Base-by-base conservation (phyloP, 2,797 vertebrate species). In the Myotis vivesi region DNA sequence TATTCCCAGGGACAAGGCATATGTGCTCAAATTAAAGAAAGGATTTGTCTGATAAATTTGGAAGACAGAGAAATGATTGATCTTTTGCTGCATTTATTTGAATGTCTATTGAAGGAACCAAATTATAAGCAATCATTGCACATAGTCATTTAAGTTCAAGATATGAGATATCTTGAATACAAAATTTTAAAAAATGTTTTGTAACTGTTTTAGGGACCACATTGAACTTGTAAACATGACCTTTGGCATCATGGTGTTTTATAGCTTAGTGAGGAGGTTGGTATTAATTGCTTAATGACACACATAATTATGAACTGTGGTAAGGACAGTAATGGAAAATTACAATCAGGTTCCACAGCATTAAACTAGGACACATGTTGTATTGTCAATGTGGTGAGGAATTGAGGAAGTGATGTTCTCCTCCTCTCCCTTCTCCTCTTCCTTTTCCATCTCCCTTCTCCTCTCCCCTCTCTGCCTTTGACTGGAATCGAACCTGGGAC, bases 1-100 rank as follows among this genome's bases (percentile, higher is more conserved):
- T 51, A 81, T 94, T 92, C 66, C 59, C 55, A 62, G 44, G 57
- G 46, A 66, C 57, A 87, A 94, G 23, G 10, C 86, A 80, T 91
- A 82, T 73, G 76, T 90, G 75, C 44, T 77, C 80, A 92, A 89
- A 80, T 68, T 80, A 84, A 82, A 73, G 46, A 91, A 55, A 82
- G n/a, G 3, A 57, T 94, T 95, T 94, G 83, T 22, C 53, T 94
- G 66, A 77, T 92, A 86, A 66, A 88, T 88, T 77, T 92, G 46
- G 76, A 92, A 97, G 41, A 46, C 57, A 72, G 23, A 64, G 6
- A 87, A 96, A 85, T 84, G 20, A 88, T 86, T 96, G 51, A 49
- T 83, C 25, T 79, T 93, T 88, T 93, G 28, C 33, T 69, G 15
- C 15, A 76, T 94, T 80, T 94, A 86, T 51, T 87, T 92, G 33